Conservation (phyloP, 2,888 invertebrate genomes). For the Morpho achilles region DNA sequence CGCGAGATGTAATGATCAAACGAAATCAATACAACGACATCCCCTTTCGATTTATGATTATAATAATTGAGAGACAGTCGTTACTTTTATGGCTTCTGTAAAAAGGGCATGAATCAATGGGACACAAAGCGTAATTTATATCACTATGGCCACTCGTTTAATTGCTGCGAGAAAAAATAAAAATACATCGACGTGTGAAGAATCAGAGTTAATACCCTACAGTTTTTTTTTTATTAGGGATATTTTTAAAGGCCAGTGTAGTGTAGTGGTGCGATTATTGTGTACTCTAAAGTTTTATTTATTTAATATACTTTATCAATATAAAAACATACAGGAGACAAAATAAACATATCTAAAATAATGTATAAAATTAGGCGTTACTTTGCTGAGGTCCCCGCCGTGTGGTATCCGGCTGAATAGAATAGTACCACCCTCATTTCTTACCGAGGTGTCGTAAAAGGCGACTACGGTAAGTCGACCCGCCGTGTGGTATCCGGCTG, state of each 20-base stretch:
- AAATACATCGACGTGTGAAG: constrained; percentile 32
- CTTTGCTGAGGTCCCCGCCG: no score
- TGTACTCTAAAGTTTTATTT: no score
- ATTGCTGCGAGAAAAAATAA: constrained; percentile 50
- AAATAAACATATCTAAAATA: no score
- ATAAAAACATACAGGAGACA: no score
- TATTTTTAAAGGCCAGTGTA: not conserved
- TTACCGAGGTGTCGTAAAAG: no score
- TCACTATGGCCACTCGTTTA: constrained; percentile 51
- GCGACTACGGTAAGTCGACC: no score
- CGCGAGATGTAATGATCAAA: constrained; percentile 8
- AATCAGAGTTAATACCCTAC: constrained; percentile 51
- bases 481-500: no score
- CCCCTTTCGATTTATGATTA: constrained; percentile 57
- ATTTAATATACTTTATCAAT: no score
- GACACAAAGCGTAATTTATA: constrained; percentile 65
- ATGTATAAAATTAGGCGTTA: no score
- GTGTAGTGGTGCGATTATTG: not conserved
- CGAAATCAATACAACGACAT: constrained; percentile 43
- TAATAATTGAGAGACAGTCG: constrained; percentile 61
- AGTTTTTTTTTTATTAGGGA: not conserved
- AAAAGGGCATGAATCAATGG: constrained; percentile 60
- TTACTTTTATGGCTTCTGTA: constrained; percentile 73
- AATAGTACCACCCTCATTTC: no score
- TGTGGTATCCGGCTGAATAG: no score